Percentiles rank a stretch among this genome's conserved stretches.
Conservation (phyloP, 2,888 invertebrate species). For the Mesorhabditis spiculigera region DNA sequence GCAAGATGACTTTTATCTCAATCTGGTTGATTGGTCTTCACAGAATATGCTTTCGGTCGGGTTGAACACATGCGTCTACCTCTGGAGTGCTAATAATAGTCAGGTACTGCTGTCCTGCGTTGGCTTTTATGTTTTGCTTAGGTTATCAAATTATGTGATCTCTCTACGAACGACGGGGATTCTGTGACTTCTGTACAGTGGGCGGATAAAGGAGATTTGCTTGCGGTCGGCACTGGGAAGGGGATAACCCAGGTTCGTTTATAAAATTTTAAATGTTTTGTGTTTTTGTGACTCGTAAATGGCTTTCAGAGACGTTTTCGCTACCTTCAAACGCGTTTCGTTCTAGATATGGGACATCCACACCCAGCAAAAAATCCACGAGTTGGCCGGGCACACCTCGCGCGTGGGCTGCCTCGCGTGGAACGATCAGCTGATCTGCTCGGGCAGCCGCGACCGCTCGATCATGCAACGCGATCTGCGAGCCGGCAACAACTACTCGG, state of each 20-base stretch:
- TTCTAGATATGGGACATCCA: slow-evolving; percentile 93
- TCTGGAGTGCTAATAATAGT: slow-evolving; percentile 98
- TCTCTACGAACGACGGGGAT: slow-evolving; percentile 80
- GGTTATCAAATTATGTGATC: slow-evolving; percentile 87
- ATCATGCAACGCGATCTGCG: slow-evolving; percentile 91
- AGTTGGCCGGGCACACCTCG: slow-evolving; percentile 44
- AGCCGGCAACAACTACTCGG: slow-evolving; percentile 70
- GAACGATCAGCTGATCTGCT: slow-evolving; percentile 62
- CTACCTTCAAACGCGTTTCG: slow-evolving; percentile 5
- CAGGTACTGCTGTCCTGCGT: slow-evolving; percentile 64
- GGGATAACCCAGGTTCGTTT: slow-evolving; percentile 36
- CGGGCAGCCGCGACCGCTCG: slow-evolving; percentile 82
- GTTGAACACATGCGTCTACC: slow-evolving; percentile 90
- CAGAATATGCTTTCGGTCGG: slow-evolving; percentile 97
- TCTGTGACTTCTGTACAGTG: slow-evolving; percentile 96
- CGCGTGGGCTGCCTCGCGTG: slow-evolving; percentile 58
- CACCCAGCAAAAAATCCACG: slow-evolving; percentile 78
- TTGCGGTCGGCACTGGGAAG: slow-evolving; percentile 84
- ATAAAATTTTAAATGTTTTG: not conserved
- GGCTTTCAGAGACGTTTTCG: too few relatives aligned
- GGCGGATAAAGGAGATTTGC: slow-evolving; percentile 92
- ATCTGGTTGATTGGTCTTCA: slow-evolving; percentile 98
- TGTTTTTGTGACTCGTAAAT: not conserved
- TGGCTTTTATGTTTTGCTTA: slow-evolving; percentile 29
- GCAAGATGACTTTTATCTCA: slow-evolving; percentile 97